These are phyloP conservation scores for Sorex araneus DNA, from an alignment of 2,113 vertebrate species.

Conservation along the genomic window DNA sequence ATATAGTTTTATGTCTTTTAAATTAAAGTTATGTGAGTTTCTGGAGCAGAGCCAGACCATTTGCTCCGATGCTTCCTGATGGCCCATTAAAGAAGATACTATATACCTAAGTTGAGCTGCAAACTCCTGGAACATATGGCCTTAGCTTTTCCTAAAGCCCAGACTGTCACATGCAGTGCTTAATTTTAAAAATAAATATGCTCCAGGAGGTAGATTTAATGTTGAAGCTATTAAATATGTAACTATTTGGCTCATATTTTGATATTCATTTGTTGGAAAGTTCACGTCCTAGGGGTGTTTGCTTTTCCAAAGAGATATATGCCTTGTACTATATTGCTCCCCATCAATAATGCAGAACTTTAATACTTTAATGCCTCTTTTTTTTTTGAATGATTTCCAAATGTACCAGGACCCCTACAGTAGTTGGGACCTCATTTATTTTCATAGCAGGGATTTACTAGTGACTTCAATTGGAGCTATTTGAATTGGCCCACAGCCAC, in stretches of 20 bases:
- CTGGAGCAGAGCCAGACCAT: slow-evolving; percentile 10
- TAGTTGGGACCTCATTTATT: slow-evolving; percentile 52
- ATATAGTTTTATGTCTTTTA: background rate
- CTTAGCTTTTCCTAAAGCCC: slow-evolving; percentile 41
- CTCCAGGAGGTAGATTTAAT: slow-evolving; percentile 60
- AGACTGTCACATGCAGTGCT: background rate
- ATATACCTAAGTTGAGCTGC: background rate
- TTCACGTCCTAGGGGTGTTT: background rate
- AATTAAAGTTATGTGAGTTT: slow-evolving; percentile 52
- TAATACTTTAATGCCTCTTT: background rate
- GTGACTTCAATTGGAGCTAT: slow-evolving; percentile 31
- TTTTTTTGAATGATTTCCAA: slow-evolving; percentile 36
- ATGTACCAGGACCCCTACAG: background rate
- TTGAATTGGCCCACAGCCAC: slow-evolving; percentile 64
- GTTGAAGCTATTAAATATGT: slow-evolving; percentile 15
- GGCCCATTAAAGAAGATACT: background rate
- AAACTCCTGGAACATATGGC: background rate
- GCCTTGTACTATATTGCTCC: background rate
- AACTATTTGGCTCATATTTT: slow-evolving; percentile 10
- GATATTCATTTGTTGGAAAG: background rate
- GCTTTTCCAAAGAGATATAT: slow-evolving; percentile 34
- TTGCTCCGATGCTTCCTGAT: background rate
- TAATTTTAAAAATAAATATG: slow-evolving; percentile 24
- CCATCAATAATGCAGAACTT: background rate
- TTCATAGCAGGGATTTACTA: slow-evolving; percentile 51